Evolutionary conservation across 2,888 invertebrate species (phyloP).

Genomic region (Gymnocheta viridis): DNA sequence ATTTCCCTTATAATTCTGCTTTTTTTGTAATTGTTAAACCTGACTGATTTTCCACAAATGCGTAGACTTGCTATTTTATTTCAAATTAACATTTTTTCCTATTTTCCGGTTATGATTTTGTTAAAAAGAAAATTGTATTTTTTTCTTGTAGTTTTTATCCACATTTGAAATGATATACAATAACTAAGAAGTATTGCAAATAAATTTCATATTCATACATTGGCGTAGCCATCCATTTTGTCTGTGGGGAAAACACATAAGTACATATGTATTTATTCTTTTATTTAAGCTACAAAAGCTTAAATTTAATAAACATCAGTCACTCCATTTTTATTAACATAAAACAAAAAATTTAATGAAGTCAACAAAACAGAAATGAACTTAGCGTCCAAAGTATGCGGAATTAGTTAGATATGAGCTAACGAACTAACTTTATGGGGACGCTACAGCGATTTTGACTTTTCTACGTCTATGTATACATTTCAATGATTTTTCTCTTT

Average conservation of each 20-base stretch:
- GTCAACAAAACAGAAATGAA: too few relatives aligned
- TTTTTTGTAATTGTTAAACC: slow-evolving; percentile 47
- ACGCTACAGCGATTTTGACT: too few relatives aligned
- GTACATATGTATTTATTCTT: background rate
- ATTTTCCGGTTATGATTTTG: slow-evolving; percentile 75
- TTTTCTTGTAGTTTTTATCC: slow-evolving; percentile 21
- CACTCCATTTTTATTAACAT: too few relatives aligned
- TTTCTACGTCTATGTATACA: too few relatives aligned
- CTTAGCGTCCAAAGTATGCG: too few relatives aligned
- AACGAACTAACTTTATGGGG: too few relatives aligned
- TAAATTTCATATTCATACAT: background rate
- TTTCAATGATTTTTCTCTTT: too few relatives aligned
- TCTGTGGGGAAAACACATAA: background rate
- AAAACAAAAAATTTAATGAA: too few relatives aligned
- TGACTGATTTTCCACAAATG: slow-evolving; percentile 64
- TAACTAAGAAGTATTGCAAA: slow-evolving; percentile 1
- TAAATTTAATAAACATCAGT: too few relatives aligned
- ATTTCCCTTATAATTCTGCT: slow-evolving; percentile 27
- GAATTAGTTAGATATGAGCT: too few relatives aligned
- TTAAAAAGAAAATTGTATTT: slow-evolving; percentile 19
- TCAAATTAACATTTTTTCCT: slow-evolving; percentile 76
- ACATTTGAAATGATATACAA: slow-evolving; percentile 9
- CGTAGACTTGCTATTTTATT: slow-evolving; percentile 60
- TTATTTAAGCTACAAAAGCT: too few relatives aligned
- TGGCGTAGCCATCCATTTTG: background rate